Conservation (phyloP, 2,113 vertebrate genomes). For the Pelecanus crispus region DNA sequence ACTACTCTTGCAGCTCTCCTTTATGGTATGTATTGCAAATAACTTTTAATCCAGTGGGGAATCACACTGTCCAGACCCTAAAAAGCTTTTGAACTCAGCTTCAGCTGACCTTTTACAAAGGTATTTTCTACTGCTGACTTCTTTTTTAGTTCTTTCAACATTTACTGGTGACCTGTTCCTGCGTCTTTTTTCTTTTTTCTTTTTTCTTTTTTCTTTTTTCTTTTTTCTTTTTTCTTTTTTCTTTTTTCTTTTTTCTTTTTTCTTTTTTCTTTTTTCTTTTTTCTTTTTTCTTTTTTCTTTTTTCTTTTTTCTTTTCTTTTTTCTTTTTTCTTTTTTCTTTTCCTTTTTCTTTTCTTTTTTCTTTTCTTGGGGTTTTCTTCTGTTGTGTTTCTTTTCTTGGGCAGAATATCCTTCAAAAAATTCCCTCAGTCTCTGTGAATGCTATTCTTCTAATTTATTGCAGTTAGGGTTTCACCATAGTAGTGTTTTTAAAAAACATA, state of each 20-base stretch:
- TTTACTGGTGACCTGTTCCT: background rate
- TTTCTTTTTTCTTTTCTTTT: too few relatives aligned
- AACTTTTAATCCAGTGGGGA: background rate
- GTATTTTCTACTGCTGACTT: background rate
- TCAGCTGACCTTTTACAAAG: background rate
- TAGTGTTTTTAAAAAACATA: background rate
- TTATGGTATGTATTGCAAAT: background rate
- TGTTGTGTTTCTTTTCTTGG: background rate
- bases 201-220: too few relatives aligned
- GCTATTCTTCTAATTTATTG: background rate
- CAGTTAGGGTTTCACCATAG: background rate
- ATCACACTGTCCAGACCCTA: background rate
- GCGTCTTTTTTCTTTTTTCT: background rate
- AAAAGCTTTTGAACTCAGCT: background rate
- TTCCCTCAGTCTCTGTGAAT: background rate
- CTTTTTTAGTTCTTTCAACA: background rate
- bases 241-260: too few relatives aligned
- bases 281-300: rapidly evolving
- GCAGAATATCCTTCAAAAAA: background rate
- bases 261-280: too few relatives aligned
- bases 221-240: too few relatives aligned
- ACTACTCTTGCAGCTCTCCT: background rate
- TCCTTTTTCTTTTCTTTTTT: too few relatives aligned
- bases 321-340: too few relatives aligned
- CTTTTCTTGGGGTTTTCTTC: background rate